phyloP scores from a whole-genome alignment of 2,888 invertebrate species.

The Gari tellinella region DNA sequence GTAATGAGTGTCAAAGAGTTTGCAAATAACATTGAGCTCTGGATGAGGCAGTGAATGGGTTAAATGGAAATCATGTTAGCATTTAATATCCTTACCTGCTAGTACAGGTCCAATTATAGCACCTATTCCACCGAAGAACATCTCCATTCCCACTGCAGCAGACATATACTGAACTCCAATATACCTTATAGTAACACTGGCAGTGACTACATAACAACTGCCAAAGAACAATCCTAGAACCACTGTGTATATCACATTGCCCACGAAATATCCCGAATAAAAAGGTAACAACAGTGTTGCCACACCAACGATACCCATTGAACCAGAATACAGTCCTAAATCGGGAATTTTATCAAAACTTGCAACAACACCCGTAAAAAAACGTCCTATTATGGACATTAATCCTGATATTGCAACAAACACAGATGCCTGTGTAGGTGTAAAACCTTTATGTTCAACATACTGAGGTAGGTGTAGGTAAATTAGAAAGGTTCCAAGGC shows the following conservation, averaged over 20 bases:
- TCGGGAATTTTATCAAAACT: conserved; percentile 27
- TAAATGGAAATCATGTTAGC: too few species aligned
- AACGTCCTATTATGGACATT: conserved; percentile 27
- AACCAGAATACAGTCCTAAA: conserved; percentile 34
- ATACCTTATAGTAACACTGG: conserved; percentile 38
- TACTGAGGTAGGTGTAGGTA: conserved; percentile 41
- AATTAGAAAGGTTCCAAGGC: conserved; percentile 39
- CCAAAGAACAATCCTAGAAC: conserved; percentile 47
- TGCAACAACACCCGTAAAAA: conserved; percentile 35
- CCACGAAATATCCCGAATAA: conserved; percentile 17
- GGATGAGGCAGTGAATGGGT: too few species aligned
- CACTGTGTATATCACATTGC: conserved; percentile 40
- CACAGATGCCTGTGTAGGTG: conserved; percentile 31
- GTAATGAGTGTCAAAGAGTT: too few species aligned
- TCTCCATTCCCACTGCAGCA: conserved; percentile 43
- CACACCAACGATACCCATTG: conserved; percentile 34
- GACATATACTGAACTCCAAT: conserved; percentile 46
- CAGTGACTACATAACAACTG: conserved; percentile 40
- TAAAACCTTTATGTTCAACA: conserved; percentile 33
- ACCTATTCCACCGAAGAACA: conserved; percentile 51
- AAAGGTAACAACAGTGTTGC: conserved; percentile 41
- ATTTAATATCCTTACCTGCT: too few species aligned
- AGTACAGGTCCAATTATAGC: conserved; percentile 49
- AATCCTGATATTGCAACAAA: conserved; percentile 41
- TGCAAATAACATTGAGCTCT: too few species aligned